Conservation (phyloP, 1,140 invertebrate genomes). For the Atta colombica region DNA sequence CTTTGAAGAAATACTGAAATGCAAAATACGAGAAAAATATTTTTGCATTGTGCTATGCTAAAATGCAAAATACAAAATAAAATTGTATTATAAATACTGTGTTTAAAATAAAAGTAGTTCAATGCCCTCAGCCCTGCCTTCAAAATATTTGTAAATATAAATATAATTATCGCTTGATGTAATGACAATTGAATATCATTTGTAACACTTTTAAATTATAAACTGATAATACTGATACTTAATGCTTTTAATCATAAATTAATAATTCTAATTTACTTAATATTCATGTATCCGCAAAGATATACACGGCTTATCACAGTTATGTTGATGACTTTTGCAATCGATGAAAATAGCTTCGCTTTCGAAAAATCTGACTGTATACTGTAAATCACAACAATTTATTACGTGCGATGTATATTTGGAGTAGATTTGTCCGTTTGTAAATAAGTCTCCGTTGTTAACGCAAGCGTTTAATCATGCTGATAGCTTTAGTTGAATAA, state of each 20-base stretch:
- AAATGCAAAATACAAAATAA: no score
- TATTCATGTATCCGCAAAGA: neutral
- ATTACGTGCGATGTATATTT: neutral
- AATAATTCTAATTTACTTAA: neutral
- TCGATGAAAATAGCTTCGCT: conserved; percentile 2
- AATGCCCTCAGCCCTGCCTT: no score
- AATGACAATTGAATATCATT: neutral
- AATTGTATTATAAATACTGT: no score
- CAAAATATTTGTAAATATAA: no score
- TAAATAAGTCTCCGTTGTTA: conserved; percentile 23
- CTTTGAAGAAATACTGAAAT: no score
- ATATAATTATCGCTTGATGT: neutral
- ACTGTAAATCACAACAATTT: neutral
- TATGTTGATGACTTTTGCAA: neutral
- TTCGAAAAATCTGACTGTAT: neutral
- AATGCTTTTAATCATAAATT: neutral
- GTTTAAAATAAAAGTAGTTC: no score
- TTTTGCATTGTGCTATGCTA: no score
- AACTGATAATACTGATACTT: no score
- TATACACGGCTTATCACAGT: neutral
- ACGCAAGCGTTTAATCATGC: neutral
- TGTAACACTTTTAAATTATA: neutral
- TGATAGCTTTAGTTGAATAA: conserved; percentile 25
- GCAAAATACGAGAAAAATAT: no score
- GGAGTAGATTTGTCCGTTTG: neutral